Conservation (phyloP, 2,888 invertebrate genomes). For the Drosophila niveifrons region DNA sequence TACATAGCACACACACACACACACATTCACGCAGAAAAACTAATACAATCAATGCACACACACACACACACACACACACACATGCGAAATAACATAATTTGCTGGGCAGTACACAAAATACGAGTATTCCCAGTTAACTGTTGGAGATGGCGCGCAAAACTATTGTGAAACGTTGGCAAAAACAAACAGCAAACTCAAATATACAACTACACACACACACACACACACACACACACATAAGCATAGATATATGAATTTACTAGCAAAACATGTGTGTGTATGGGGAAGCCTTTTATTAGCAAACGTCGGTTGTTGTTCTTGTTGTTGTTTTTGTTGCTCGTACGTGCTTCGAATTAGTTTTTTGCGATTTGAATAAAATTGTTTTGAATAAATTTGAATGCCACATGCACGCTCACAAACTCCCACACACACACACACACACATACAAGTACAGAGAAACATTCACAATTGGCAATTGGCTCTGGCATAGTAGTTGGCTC, state of each 20-base stretch:
- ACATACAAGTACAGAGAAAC: background rate
- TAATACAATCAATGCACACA: slow-evolving; percentile 49
- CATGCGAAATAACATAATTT: slow-evolving; percentile 69
- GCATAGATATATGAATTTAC: slow-evolving; percentile 56
- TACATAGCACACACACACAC: slow-evolving; percentile 19
- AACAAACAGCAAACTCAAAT: slow-evolving; percentile 57
- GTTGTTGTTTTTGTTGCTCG: slow-evolving; percentile 36
- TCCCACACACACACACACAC: slow-evolving; percentile 25
- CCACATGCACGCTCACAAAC: slow-evolving; percentile 61
- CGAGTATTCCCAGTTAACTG: slow-evolving; percentile 53
- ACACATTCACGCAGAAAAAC: slow-evolving; percentile 18
- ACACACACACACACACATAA: background rate
- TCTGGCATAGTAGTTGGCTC: slow-evolving; percentile 36
- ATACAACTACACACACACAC: slow-evolving; percentile 14
- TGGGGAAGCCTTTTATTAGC: slow-evolving; percentile 52
- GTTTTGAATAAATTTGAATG: slow-evolving; percentile 79
- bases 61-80: slow-evolving; percentile 26
- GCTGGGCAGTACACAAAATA: slow-evolving; percentile 66
- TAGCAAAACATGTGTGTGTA: slow-evolving; percentile 36
- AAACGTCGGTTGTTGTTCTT: slow-evolving; percentile 36
- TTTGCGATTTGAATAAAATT: slow-evolving; percentile 80
- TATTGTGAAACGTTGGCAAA: slow-evolving; percentile 65
- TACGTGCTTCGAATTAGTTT: slow-evolving; percentile 79
- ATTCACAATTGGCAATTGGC: slow-evolving; percentile 9
- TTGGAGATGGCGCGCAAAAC: slow-evolving; percentile 41